Evolutionary conservation across 2,888 invertebrate species (phyloP), one percentile per base, ranked within the genome.

Genomic region (Mycogona germanica): DNA sequence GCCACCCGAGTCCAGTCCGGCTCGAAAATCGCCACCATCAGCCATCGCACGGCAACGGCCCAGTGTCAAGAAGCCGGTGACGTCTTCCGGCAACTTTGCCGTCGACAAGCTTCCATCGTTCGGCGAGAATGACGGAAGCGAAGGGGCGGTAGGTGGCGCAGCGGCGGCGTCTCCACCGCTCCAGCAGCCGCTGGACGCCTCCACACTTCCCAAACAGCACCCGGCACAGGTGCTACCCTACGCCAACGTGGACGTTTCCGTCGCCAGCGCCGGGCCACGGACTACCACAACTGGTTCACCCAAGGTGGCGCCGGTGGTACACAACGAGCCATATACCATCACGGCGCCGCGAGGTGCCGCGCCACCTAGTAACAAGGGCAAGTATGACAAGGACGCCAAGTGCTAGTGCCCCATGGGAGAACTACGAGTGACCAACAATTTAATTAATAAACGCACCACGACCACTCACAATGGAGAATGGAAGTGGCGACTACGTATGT

Each of bases 131-230:
- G 55, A 30, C 55, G 49, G 40, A 53, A 53, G 19, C 55, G 57
- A 23, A 53, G 48, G 41, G 56, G 51, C 6, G 46, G 49, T 2
- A 50, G 53, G 23, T 50, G 56, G 35, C 56, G 55, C 38, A 56
- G 57, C 41, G 55, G 59, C 46, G 55, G 55, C 42, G 57, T 57
- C 51, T 40, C 56, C 51, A 51, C 50, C 35, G 19, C 38, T 23
- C 29, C 68, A 69, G 1, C 64, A 72, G 23, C 70, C 72, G 29
- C 61, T 73, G 46, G 73, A 73, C 57, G 57, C 61, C 19, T 44
- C 60, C 25, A 45, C 58, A 21, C 54, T 62, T 17, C 56, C 56
- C 3, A 56, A 56, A 26, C 57, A 57, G 26, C 53, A 32, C 21
- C 47, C 32, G 23, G 26, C 47, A 19, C 29, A 44, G 32, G 37